Base-by-base conservation (phyloP, 1,140 invertebrate genomes). In the Phthorimaea operculella region DNA sequence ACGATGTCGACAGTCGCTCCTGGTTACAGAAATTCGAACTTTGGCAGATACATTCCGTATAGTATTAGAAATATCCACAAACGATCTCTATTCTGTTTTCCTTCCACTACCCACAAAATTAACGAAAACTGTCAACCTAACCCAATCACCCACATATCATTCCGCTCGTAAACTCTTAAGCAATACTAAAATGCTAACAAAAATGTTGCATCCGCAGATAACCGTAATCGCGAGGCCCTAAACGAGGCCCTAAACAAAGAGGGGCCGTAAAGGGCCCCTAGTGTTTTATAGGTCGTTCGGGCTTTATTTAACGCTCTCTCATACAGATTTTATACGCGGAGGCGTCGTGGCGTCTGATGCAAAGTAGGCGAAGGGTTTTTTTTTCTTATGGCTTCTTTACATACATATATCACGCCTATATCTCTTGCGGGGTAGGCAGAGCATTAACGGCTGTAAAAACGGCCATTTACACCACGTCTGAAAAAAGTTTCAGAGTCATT, bases 241-340 rank as follows among this genome's bases (percentile, higher is more conserved):
- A 28, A 28, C 21, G 59, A 54, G 54, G 54, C 58, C 61, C 64
- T 63, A 66, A 67, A 69, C 64, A 67, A 66, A 65, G 70, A 70
- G 42, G 60, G 56, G 47, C 48, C 45, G 15, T 51, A 50, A 14
- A 17, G 16, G 57, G 45, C 52, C 54, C 58, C 55, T 62, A 66
- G 63, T 73, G 70, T 74, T 76, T 76, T 76, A 76, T 66, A 55
- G 55, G 15, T 60, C 64, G 62, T 68, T 66, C 61, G 59, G 68
- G 69, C 59, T 74, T 74, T 76, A 76, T 72, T 76, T 74, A 70
- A 76, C 71, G 70, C 64, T 57, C 62, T 51, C 64, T 53, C 67
- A 67, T 74, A 74, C 73, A 63, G 73, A 76, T 76, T 76, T 72
- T 76, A 76, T 72, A 65, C 68, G 57, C 62, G 62, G 21, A 28